Conservation (phyloP, 2,888 invertebrate species). For the Diploptera punctata region DNA sequence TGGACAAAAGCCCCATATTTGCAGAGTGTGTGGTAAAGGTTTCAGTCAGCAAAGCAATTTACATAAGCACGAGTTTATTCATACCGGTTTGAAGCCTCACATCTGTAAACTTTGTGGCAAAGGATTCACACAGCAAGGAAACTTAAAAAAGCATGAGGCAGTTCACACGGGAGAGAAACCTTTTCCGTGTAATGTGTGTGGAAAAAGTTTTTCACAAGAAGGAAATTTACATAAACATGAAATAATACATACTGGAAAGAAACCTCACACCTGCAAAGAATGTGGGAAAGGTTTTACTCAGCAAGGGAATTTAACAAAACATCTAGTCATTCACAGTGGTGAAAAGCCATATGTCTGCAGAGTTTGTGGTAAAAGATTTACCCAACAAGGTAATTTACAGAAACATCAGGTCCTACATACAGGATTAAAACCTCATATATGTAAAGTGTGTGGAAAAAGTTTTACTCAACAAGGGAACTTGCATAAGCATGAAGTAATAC, state of each 20-base stretch:
- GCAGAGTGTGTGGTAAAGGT: neutral
- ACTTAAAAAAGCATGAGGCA: constrained; percentile 4
- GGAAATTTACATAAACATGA: constrained; percentile 1
- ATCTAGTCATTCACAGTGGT: neutral
- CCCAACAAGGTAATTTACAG: neutral
- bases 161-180: constrained; percentile 21
- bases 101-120: constrained; percentile 11
- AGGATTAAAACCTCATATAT: neutral
- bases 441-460: neutral
- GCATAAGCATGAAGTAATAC: constrained; percentile 11
- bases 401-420: neutral
- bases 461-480: constrained; percentile 19
- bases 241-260: neutral
- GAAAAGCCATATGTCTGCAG: neutral
- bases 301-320: constrained; percentile 1
- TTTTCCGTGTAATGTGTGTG: neutral
- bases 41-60: constrained; percentile 25
- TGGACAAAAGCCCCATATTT: constrained; percentile 1
- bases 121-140: constrained; percentile 10
- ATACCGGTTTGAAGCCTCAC: constrained; percentile 10
- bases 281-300: constrained; percentile 1
- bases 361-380: neutral
- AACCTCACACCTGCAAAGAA: neutral
- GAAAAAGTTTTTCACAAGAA: constrained; percentile 1
- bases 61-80: constrained; percentile 21